Evolutionary conservation across 2,113 vertebrate genomes (phyloP), one percentile per base, ranked within the genome.

Genomic region (Cairina moschata): DNA sequence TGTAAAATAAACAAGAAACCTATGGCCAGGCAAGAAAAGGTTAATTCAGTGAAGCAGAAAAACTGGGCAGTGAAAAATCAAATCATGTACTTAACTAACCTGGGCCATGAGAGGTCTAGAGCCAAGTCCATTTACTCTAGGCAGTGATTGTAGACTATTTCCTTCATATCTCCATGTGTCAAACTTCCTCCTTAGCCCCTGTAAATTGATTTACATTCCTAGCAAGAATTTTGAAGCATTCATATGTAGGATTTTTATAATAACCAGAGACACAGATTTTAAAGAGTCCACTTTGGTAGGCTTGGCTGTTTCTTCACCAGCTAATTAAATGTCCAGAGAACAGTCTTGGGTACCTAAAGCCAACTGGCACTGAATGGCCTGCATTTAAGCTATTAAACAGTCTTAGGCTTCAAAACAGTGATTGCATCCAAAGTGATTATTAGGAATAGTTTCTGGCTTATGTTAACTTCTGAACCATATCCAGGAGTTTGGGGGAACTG

Each of bases 331-430:
- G 54, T 32, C 38, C 55, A 89, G 67, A 79, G 77, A 63, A 60
- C 72, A 68, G 42, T 72, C 34, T 56, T 1, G 2, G 50, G 25
- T 28, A 58, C 48, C 60, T 73, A 78, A 89, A 92, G 94, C 91
- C 96, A 95, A 55, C 77, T 95, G 95, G 93, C 96, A 89, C 22
- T 72, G 60, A 82, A 66, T 58, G 44, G 78, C 44, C 66, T 76
- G 69, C 66, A 79, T 92, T 81, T 91, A 68, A 62, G 58, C 9
- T 72, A 79, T 97, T 92, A 92, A 89, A 85, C 71, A 62, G 42
- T 84, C 66, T 72, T 95, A 93, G 91, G 81, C 84, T 97, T 95
- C 74, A 92, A 62, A 92, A 18, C 74, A 66, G 36, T 79, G 84
- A 68, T 58, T 44, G 62, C 29, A 89, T 95, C 91, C 91, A 82